These are phyloP conservation scores for Nesidiocoris tenuis DNA, from an alignment of 2,888 invertebrate genomes.

Conservation along the genomic window DNA sequence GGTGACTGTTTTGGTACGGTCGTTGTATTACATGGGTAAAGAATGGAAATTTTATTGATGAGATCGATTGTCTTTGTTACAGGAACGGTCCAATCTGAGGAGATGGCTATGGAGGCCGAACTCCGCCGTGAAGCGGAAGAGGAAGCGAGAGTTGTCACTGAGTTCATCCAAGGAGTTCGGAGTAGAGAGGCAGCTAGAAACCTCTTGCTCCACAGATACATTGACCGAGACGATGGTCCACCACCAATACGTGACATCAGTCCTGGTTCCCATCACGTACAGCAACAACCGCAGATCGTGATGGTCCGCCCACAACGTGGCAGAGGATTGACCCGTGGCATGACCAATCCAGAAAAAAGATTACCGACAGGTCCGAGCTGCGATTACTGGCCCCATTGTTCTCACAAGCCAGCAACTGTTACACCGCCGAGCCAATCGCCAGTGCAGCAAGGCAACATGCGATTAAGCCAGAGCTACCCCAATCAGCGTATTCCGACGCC, in stretches of 20 bases:
- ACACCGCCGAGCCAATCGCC: constrained; percentile 52
- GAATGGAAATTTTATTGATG: neutral
- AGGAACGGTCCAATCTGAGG: constrained; percentile 45
- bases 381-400: constrained; percentile 65
- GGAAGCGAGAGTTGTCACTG: constrained; percentile 59
- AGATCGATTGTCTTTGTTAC: too few species aligned
- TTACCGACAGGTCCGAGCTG: constrained; percentile 54
- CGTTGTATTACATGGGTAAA: too few species aligned
- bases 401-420: constrained; percentile 53
- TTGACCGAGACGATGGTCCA: constrained; percentile 50
- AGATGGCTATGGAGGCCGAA: constrained; percentile 34
- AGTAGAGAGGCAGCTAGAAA: constrained; percentile 60
- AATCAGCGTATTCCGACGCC: constrained; percentile 50
- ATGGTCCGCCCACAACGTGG: constrained; percentile 53
- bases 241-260: constrained; percentile 43
- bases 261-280: constrained; percentile 29
- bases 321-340: constrained; percentile 21
- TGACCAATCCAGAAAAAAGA: constrained; percentile 46
- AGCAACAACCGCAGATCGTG: constrained; percentile 54
- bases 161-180: constrained; percentile 60
- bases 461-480: constrained; percentile 58
- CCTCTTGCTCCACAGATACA: constrained; percentile 51
- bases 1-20: too few species aligned
- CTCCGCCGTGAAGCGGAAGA: constrained; percentile 56
- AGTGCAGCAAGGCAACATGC: constrained; percentile 52